Evolutionary conservation across 2,888 invertebrate genomes (phyloP).

Genomic region (Volucella bombylans): DNA sequence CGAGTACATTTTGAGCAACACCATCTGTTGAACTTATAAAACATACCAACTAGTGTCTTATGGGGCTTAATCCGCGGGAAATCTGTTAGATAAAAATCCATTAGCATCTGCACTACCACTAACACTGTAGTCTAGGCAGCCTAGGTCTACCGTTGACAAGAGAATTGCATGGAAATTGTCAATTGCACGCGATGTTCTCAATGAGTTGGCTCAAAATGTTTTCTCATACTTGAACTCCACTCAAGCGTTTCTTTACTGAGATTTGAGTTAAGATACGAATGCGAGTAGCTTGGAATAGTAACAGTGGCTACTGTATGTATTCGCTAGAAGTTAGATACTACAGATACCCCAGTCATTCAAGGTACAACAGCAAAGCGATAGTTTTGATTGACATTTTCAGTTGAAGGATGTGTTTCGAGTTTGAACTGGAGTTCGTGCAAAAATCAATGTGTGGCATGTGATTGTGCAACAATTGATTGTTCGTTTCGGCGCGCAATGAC

Average conservation of each 20-base stretch:
- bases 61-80: conserved; percentile 38
- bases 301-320: conserved; percentile 11
- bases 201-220: conserved; percentile 17
- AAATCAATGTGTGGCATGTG: conserved; percentile 12
- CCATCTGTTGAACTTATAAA: conserved; percentile 54
- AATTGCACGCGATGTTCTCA: conserved; percentile 45
- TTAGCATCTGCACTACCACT: conserved; percentile 1
- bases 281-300: not conserved
- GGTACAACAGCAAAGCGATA: conserved; percentile 31
- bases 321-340: too few species aligned
- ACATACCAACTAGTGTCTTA: conserved; percentile 47
- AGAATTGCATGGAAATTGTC: conserved; percentile 17
- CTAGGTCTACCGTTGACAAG: not conserved
- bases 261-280: conserved; percentile 33
- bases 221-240: not conserved
- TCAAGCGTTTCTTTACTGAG: conserved; percentile 14
- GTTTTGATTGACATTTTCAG: conserved; percentile 58
- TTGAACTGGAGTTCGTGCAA: conserved; percentile 14
- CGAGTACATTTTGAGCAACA: conserved; percentile 37
- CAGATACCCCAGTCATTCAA: conserved; percentile 15
- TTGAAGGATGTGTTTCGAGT: conserved; percentile 51
- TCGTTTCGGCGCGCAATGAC: not conserved
- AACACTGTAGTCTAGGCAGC: too few species aligned
- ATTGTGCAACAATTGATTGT: conserved; percentile 31
- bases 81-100: conserved; percentile 42